phyloP scores from a whole-genome alignment of 2,797 vertebrate species.

The Danio albolineatus region DNA sequence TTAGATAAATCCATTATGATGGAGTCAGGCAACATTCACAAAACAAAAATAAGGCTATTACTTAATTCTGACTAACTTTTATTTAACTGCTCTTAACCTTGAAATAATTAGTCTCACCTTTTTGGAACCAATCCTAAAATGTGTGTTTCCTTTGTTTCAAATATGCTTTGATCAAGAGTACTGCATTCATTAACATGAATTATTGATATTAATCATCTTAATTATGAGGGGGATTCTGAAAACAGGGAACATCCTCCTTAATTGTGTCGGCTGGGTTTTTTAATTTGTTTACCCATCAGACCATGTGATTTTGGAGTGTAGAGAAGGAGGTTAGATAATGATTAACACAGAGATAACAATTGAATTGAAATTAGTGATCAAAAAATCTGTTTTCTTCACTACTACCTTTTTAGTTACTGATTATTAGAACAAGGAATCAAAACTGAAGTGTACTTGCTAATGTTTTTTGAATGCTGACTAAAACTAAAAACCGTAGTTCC shows the following conservation, averaged over 20 bases:
- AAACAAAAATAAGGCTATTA: neutral
- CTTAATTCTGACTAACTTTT: neutral
- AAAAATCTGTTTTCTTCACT: neutral
- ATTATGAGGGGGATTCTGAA: neutral
- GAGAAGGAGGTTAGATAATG: slow-evolving; percentile 20
- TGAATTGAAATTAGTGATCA: neutral
- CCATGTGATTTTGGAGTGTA: slow-evolving; percentile 17
- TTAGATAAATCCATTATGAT: neutral
- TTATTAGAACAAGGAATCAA: neutral
- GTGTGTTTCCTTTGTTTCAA: neutral
- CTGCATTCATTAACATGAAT: neutral
- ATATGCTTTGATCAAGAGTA: neutral
- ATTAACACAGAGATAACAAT: slow-evolving; percentile 28
- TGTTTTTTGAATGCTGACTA: neutral
- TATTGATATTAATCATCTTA: neutral
- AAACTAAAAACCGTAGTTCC: neutral
- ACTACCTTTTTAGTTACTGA: neutral
- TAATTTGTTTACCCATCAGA: slow-evolving; percentile 12
- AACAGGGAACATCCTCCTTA: neutral
- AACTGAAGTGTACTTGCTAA: neutral
- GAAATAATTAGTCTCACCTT: neutral
- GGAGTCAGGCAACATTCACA: neutral
- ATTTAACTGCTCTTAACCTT: neutral
- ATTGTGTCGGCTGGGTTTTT: slow-evolving; percentile 1
- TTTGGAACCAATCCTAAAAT: neutral